phyloP scores from a whole-genome alignment of 2,797 vertebrate species.

The Pseudotriccus pelzelni region DNA sequence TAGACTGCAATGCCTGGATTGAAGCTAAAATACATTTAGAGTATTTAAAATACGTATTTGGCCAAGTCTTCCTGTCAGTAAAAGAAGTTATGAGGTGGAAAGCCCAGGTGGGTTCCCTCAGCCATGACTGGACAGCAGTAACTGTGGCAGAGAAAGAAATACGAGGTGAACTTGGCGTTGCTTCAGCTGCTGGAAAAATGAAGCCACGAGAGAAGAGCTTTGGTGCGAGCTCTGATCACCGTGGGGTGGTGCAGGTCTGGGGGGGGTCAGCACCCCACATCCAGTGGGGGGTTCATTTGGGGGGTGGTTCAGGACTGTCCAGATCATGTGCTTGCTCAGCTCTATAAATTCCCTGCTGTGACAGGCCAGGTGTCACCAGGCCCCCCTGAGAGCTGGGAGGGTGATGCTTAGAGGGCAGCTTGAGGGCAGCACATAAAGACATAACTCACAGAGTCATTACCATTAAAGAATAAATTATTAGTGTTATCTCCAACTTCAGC shows the following conservation, averaged over 20 bases:
- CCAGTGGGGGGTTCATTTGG: background rate
- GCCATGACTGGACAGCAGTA: background rate
- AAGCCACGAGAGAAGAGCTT: background rate
- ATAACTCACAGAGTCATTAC: background rate
- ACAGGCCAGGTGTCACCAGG: background rate
- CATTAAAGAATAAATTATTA: background rate
- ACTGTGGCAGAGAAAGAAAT: background rate
- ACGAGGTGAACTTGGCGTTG: background rate
- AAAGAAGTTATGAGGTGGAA: background rate
- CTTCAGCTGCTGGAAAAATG: background rate
- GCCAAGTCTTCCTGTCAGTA: fast-evolving
- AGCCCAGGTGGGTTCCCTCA: background rate
- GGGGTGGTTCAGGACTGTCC: background rate
- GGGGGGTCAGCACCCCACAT: background rate
- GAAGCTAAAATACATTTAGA: background rate
- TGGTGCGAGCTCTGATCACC: background rate
- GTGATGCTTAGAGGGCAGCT: background rate
- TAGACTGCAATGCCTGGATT: background rate
- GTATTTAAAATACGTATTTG: background rate
- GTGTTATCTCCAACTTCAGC: background rate
- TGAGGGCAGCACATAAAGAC: background rate
- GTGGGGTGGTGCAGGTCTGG: background rate
- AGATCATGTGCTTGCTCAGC: background rate
- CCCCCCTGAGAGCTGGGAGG: background rate
- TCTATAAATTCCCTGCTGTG: background rate